Conservation (phyloP, 2,797 vertebrate species). For the Eulemur albifrons region DNA sequence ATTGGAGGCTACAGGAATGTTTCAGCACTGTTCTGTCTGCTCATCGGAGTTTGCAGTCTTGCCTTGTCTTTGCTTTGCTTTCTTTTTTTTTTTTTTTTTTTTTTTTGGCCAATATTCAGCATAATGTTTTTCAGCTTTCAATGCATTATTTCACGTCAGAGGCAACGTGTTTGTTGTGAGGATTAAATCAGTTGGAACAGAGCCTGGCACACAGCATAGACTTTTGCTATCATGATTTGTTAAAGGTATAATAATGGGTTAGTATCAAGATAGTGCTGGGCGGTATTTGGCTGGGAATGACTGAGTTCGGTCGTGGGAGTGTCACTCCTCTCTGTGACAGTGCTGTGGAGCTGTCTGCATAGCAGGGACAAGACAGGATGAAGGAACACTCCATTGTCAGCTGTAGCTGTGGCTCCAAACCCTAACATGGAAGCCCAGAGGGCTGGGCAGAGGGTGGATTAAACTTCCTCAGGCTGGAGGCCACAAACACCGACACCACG, state of each 20-base stretch:
- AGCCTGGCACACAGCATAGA: too few species aligned
- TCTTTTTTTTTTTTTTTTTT: not conserved
- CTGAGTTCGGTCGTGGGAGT: not conserved
- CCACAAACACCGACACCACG: too few species aligned
- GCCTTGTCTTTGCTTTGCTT: not conserved
- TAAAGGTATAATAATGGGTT: not conserved
- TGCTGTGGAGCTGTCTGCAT: not conserved
- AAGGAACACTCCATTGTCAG: not conserved
- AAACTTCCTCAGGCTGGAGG: not conserved
- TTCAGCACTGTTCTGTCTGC: rapidly evolving
- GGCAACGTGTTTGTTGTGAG: not conserved
- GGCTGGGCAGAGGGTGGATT: not conserved
- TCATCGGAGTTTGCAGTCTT: too few species aligned
- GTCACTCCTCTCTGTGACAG: not conserved
- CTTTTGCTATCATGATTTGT: not conserved
- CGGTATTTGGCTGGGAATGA: not conserved
- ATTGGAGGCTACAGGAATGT: rapidly evolving
- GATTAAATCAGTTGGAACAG: not conserved
- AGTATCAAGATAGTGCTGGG: not conserved
- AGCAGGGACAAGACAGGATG: not conserved
- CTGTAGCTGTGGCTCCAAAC: not conserved
- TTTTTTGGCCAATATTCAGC: not conserved
- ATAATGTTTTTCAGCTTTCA: not conserved
- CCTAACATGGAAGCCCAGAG: not conserved
- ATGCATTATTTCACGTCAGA: not conserved